phyloP scores from a whole-genome alignment of 1,140 invertebrate species.

The Anagrus nilaparvatae region DNA sequence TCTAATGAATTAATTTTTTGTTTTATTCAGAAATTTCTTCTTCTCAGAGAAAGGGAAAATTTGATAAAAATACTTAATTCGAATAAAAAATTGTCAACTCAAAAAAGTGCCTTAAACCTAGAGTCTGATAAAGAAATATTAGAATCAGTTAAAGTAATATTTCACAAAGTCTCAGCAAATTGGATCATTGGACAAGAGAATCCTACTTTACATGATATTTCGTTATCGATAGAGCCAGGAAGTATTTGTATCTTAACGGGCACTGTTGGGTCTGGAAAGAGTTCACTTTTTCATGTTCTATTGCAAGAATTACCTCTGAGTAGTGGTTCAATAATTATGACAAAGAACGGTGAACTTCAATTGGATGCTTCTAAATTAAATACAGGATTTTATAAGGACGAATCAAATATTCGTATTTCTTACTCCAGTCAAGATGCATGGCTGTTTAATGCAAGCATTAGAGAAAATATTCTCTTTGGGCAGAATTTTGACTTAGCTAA shows the following conservation, averaged over 20 bases:
- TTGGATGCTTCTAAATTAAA: too few species aligned
- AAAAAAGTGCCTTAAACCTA: too few species aligned
- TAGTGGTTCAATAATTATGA: too few species aligned
- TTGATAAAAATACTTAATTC: too few species aligned
- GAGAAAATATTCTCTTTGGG: conserved; percentile 78
- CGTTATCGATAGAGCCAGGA: conserved; percentile 50
- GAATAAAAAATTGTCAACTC: too few species aligned
- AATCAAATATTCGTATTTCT: conserved; percentile 48
- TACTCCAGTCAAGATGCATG: conserved; percentile 70
- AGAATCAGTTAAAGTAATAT: too few species aligned
- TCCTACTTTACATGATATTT: conserved; percentile 48
- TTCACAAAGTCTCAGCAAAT: conserved; percentile 36
- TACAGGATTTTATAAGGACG: conserved; percentile 21
- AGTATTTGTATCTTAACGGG: conserved; percentile 66
- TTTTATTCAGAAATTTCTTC: too few species aligned
- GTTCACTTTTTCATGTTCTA: conserved; percentile 60
- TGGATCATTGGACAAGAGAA: conserved; percentile 33
- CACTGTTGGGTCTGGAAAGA: conserved; percentile 69
- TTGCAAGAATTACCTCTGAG: conserved; percentile 59
- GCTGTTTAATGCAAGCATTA: conserved; percentile 58
- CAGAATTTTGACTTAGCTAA: conserved; percentile 51
- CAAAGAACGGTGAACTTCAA: too few species aligned
- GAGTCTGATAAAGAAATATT: too few species aligned
- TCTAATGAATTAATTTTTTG: too few species aligned
- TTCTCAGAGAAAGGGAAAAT: too few species aligned